These are phyloP conservation scores for Marmota monax DNA, from an alignment of 2,113 vertebrate species.

Conservation along the genomic window DNA sequence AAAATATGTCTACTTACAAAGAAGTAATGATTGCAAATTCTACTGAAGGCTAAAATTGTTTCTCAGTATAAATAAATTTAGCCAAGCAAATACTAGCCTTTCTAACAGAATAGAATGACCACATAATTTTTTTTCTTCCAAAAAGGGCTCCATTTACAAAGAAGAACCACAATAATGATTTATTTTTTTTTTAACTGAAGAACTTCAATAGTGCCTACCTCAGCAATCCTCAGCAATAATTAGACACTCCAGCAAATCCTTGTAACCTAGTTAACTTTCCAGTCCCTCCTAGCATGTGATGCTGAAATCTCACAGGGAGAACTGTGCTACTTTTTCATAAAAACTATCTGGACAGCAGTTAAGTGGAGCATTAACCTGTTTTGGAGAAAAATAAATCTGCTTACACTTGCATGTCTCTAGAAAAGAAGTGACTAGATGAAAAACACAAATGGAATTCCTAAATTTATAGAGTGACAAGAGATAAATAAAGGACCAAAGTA, in stretches of 20 bases:
- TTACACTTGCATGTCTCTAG: constrained; percentile 64
- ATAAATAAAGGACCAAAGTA: constrained; percentile 5
- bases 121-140: background rate
- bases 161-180: background rate
- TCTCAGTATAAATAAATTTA: constrained; percentile 31
- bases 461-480: constrained; percentile 44
- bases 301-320: constrained; percentile 78
- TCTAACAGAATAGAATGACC: background rate
- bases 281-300: constrained; percentile 57
- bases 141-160: constrained; percentile 28
- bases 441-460: constrained; percentile 57
- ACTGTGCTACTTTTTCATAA: constrained; percentile 80
- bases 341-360: constrained; percentile 78
- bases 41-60: background rate
- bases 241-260: constrained; percentile 45
- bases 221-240: constrained; percentile 7
- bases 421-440: constrained; percentile 56
- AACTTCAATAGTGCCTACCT: constrained; percentile 42
- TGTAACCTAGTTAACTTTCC: constrained; percentile 77
- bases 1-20: background rate
- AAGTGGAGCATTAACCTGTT: constrained; percentile 79
- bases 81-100: background rate
- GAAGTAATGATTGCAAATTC: background rate
- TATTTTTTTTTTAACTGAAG: background rate
- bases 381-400: constrained; percentile 73